Evolutionary conservation across 2,113 vertebrate genomes (phyloP), one percentile per base, ranked within the genome.

Genomic region (Bos indicus): DNA sequence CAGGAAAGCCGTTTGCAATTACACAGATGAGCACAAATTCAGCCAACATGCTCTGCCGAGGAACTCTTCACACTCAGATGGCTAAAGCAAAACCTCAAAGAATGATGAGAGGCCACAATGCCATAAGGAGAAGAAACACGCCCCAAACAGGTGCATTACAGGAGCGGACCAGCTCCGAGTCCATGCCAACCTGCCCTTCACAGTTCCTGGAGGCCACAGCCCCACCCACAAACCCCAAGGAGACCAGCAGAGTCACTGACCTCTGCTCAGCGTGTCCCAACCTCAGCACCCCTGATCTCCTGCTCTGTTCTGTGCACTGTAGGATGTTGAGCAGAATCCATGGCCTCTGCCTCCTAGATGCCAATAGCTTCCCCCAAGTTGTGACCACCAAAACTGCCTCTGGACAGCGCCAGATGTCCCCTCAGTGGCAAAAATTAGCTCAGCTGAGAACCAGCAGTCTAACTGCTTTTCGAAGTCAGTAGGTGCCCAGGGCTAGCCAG

Each of bases 121-220:
- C 64, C 8, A 3, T 1, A 3, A 11, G 2, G 40, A 52, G n/a
- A 60, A 52, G 2, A 56, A 71, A 74, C 15, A 33, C 1, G 10
- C 30, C 64, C 52, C 43, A 23, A 5, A 57, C 30, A 11, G 52
- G 48, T 6, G 3, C 46, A 23, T 40, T n/a, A 54, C 25, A 40
- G n/a, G 64, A 26, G 56, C 13, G 0, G 30, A 86, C 54, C 0
- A 46, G 88, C 46, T 62, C 62, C 0, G 0, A 48, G 84, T 56
- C 30, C 17, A 15, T 1, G 7, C 56, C 23, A 15, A 1, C 36
- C 77, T 16, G 54, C 60, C 62, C 21, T 28, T 84, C 85, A 40
- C n/a, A 36, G 86, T 30, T 52, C 36, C 71, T 21, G 57, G 33
- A 57, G 11, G 6, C 15, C 77, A 28, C 15, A 5, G 6, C 4